phyloP scores from a whole-genome alignment of 2,113 vertebrate genomes.

The Pterocles gutturalis region DNA sequence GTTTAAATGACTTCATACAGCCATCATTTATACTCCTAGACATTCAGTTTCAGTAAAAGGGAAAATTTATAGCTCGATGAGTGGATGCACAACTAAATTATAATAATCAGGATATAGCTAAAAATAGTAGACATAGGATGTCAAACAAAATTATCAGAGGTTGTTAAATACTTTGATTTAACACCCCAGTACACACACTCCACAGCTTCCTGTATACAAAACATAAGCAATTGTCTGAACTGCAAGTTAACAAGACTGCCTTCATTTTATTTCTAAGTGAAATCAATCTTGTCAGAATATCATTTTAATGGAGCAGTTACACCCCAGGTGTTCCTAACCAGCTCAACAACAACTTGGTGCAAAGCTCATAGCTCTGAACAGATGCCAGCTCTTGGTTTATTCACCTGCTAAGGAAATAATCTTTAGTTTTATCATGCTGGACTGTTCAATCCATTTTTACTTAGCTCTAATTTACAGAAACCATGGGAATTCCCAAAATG shows the following conservation, averaged over 20 bases:
- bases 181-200: neutral
- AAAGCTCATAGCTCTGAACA: neutral
- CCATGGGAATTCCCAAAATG: neutral
- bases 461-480: neutral
- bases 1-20: neutral
- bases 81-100: neutral
- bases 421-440: neutral
- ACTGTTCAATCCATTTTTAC: neutral
- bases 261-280: neutral
- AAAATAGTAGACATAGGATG: neutral
- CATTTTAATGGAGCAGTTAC: neutral
- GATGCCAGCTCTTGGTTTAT: neutral
- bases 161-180: neutral
- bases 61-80: neutral
- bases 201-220: neutral
- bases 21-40: neutral
- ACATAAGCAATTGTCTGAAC: neutral
- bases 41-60: neutral
- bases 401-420: slow-evolving; percentile 4
- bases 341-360: neutral
- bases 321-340: neutral
- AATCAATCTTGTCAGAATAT: neutral
- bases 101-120: neutral
- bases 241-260: neutral
- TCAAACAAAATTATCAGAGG: neutral